Base-by-base conservation (phyloP, 2,113 vertebrate species). In the Coturnix japonica region DNA sequence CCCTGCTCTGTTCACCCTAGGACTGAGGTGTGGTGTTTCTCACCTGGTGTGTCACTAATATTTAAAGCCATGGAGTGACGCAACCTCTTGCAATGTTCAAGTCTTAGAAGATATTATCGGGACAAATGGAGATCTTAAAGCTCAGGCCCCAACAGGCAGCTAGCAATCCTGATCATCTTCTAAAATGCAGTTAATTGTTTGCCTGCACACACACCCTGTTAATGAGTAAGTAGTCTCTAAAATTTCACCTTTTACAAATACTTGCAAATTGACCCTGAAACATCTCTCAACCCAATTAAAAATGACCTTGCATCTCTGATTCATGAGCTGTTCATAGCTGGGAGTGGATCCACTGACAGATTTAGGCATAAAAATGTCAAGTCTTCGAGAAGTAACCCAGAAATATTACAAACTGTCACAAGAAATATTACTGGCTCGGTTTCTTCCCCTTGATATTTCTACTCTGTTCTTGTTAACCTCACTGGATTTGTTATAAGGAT, bases 141-240 rank as follows among this genome's bases (percentile, higher is more conserved):
- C 77, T 95, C 96, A 94, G 94, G 96, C 79, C 89, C 53, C 69
- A 31, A 74, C 92, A 96, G 85, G 95, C 92, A 93, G 26, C 85
- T n/a, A 70, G 43, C 51, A 77, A 57, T 87, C 69, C 79, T 7
- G 13, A 61, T 85, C 78, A 21, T 81, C 90, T 76, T 44, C 82
- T 76, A 67, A 63, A 77, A 89, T 47, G 85, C 77, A 37, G 75
- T 82, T 91, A 90, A 61, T 80, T 92, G 90, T 89, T 83, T 69
- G 81, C 83, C 77, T 87, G 85, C 74, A 77, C 35, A 73, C 79
- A 86, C 93, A 65, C 93, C 88, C 88, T 94, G 30, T 66, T 51
- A 74, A 89, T 3, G 23, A 89, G 31, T 15, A 43, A 14, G 1
- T 35, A 74, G 84, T 12, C 66, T 83, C 71, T 61, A 49, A 89